These are phyloP conservation scores for Euura lappo DNA, from an alignment of 1,140 invertebrate genomes.

Conservation along the genomic window DNA sequence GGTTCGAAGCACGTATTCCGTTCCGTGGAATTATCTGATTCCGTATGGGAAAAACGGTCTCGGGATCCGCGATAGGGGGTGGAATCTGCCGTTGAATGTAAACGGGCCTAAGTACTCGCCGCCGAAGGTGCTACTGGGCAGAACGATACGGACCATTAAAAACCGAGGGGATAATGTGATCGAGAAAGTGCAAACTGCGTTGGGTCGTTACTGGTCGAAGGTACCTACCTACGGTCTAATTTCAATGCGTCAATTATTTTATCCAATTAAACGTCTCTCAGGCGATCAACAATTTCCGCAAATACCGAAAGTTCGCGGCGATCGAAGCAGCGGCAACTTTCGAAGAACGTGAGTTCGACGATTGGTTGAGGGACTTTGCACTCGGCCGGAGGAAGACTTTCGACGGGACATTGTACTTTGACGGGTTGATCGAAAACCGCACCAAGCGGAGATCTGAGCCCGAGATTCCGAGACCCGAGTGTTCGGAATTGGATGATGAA, in stretches of 20 bases:
- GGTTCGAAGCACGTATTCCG: constrained; percentile 43
- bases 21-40: constrained; percentile 44
- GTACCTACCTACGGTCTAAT: neutral
- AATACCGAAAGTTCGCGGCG: neutral
- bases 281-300: neutral
- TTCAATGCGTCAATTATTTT: neutral
- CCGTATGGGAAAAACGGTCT: constrained; percentile 44
- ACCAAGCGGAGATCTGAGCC: neutral
- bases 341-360: constrained; percentile 3
- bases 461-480: neutral
- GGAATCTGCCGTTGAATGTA: constrained; percentile 24
- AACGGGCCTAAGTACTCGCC: too few species aligned
- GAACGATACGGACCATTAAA: constrained; percentile 3
- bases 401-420: constrained; percentile 34
- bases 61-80: constrained; percentile 34
- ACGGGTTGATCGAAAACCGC: constrained; percentile 22
- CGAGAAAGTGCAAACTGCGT: constrained; percentile 34
- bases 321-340: neutral
- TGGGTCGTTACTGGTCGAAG: constrained; percentile 37
- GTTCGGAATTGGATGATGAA: neutral
- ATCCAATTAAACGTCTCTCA: neutral
- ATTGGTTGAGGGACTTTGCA: constrained; percentile 30
- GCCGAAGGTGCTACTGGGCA: neutral
- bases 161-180: constrained; percentile 20
- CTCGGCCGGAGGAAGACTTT: constrained; percentile 31